These are phyloP conservation scores for Zaprionus ghesquierei DNA, from an alignment of 1,140 invertebrate genomes.

Conservation along the genomic window DNA sequence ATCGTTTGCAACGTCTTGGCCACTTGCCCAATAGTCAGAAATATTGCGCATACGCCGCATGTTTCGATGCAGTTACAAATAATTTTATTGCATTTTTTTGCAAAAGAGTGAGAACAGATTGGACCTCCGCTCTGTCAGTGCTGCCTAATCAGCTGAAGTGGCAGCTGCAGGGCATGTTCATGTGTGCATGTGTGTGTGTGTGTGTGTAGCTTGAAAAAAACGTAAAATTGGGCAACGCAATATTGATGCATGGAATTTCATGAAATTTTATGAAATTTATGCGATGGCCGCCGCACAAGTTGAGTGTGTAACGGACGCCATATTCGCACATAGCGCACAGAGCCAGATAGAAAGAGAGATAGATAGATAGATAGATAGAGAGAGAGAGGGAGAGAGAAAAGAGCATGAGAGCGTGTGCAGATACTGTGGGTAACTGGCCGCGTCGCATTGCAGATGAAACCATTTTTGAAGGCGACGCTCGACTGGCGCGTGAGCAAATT, in stretches of 20 bases:
- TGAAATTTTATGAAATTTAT: slow-evolving; percentile 46
- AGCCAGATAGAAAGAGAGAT: neutral
- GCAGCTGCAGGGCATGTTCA: neutral
- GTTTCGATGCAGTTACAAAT: slow-evolving; percentile 27
- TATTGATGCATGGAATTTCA: slow-evolving; percentile 44
- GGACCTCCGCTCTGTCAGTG: neutral
- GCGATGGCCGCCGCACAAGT: slow-evolving; percentile 25
- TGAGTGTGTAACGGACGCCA: slow-evolving; percentile 34
- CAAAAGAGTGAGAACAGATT: neutral
- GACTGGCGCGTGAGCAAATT: slow-evolving; percentile 51
- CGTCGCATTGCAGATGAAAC: slow-evolving; percentile 56
- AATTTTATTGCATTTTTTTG: slow-evolving; percentile 23
- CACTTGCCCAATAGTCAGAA: slow-evolving; percentile 5
- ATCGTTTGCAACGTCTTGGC: slow-evolving; percentile 1
- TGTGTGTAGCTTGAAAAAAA: too few species aligned
- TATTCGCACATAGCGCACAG: slow-evolving; percentile 26
- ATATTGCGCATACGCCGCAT: slow-evolving; percentile 43
- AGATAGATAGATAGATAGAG: neutral
- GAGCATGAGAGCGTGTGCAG: neutral
- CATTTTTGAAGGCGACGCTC: slow-evolving; percentile 37
- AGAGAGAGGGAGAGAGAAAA: neutral
- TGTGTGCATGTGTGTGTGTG: too few species aligned
- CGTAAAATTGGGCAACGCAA: slow-evolving; percentile 5
- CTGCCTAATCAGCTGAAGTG: slow-evolving; percentile 39
- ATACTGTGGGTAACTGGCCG: slow-evolving; percentile 21